Percentiles rank a stretch among this genome's conserved stretches.
phyloP scores from a whole-genome alignment of 2,888 invertebrate genomes.

The Cheilosia urbana region DNA sequence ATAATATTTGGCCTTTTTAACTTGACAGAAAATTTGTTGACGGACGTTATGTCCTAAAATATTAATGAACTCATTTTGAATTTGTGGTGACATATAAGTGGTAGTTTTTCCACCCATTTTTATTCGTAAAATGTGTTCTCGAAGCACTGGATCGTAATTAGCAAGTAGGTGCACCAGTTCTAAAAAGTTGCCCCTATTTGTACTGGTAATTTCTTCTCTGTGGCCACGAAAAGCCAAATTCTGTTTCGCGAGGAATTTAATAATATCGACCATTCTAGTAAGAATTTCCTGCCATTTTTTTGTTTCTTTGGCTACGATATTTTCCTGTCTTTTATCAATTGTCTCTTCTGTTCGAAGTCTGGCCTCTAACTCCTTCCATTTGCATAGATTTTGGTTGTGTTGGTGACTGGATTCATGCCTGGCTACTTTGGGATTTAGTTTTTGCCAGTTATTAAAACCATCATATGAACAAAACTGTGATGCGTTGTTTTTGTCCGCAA shows the following conservation, averaged over 20 bases:
- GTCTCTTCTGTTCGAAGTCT: not conserved
- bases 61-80: constrained; percentile 33
- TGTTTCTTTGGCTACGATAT: constrained; percentile 15
- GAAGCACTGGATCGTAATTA: not conserved
- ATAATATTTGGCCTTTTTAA: constrained; percentile 53
- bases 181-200: constrained; percentile 12
- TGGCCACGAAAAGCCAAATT: constrained; percentile 10
- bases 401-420: not conserved
- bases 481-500: too few relatives aligned
- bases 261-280: not conserved
- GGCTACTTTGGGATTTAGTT: too few relatives aligned
- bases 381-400: constrained; percentile 1
- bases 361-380: constrained; percentile 7
- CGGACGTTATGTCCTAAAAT: constrained; percentile 50
- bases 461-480: too few relatives aligned
- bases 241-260: constrained; percentile 8
- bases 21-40: constrained; percentile 45
- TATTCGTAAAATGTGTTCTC: not conserved
- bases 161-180: not conserved
- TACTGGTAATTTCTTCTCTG: too few relatives aligned
- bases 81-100: constrained; percentile 4
- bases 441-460: too few relatives aligned
- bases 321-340: not conserved
- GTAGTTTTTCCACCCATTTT: constrained; percentile 11
- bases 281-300: constrained; percentile 5